Conservation (phyloP, 2,797 vertebrate species). For the Parotocinclus haroldoi region DNA sequence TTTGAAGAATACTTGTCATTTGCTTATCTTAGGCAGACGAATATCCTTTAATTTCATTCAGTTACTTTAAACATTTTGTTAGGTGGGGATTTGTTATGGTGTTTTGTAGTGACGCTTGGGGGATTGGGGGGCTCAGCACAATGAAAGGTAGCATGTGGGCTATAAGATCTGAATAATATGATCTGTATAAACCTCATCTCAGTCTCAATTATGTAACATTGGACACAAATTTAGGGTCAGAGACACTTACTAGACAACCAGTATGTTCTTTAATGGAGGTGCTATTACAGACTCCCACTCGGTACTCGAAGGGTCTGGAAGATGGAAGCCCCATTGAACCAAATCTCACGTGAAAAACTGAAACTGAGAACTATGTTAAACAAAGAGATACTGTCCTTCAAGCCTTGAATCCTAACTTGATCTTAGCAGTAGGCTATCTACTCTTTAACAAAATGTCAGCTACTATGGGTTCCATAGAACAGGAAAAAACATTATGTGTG, state of each 20-base stretch:
- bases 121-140: too few relatives aligned
- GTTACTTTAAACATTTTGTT: slow-evolving; percentile 20
- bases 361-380: slow-evolving; percentile 19
- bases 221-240: too few relatives aligned
- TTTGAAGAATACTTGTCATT: slow-evolving; percentile 23
- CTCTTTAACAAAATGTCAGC: slow-evolving; percentile 12
- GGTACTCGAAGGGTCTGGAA: slow-evolving; percentile 1
- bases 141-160: too few relatives aligned
- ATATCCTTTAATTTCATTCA: slow-evolving; percentile 14
- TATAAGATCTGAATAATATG: too few relatives aligned
- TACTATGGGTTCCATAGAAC: slow-evolving; percentile 14
- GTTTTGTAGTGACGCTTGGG: too few relatives aligned
- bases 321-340: slow-evolving; percentile 28
- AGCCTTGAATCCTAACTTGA: slow-evolving; percentile 40
- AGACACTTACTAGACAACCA: too few relatives aligned
- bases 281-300: too few relatives aligned
- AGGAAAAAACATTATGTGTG: slow-evolving; percentile 14
- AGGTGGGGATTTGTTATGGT: background rate
- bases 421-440: slow-evolving; percentile 26
- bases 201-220: too few relatives aligned
- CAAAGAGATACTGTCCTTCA: slow-evolving; percentile 38
- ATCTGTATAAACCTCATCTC: too few relatives aligned
- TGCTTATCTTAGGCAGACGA: slow-evolving; percentile 19
- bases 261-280: too few relatives aligned
- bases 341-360: slow-evolving; percentile 16